Evolutionary conservation across 2,888 invertebrate species (phyloP).

Genomic region (Sesia apiformis): DNA sequence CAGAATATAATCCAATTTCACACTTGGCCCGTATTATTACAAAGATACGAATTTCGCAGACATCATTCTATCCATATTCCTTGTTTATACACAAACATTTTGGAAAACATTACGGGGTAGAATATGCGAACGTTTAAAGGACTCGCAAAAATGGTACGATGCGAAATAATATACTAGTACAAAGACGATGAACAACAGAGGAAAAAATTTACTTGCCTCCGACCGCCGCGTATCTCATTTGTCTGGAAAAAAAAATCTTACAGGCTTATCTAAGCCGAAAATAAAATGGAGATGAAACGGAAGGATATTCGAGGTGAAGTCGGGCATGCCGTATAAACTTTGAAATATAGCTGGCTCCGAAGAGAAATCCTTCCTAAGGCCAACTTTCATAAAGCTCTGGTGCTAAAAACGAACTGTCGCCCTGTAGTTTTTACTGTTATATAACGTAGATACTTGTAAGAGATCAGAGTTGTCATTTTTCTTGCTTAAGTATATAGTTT

Average conservation of each 20-base stretch:
- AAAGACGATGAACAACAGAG: conserved; percentile 20
- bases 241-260: conserved; percentile 39
- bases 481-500: too few relatives aligned
- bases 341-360: conserved; percentile 44
- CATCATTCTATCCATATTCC: neutral
- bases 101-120: neutral
- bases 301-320: conserved; percentile 46
- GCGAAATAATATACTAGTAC: conserved; percentile 7
- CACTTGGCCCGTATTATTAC: neutral
- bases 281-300: conserved; percentile 59
- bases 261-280: conserved; percentile 45
- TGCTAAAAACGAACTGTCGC: conserved; percentile 20
- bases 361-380: conserved; percentile 27
- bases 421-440: neutral
- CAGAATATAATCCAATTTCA: neutral
- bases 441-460: too few relatives aligned
- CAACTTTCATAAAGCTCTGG: conserved; percentile 22
- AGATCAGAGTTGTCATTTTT: too few relatives aligned
- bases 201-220: conserved; percentile 24
- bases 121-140: neutral
- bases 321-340: conserved; percentile 36
- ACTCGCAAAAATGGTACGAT: conserved; percentile 1
- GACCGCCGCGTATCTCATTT: conserved; percentile 36
- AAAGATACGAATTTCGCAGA: neutral
- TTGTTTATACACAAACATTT: neutral